Base-by-base conservation (phyloP, 2,113 vertebrate genomes). In the Eidolon helvum region DNA sequence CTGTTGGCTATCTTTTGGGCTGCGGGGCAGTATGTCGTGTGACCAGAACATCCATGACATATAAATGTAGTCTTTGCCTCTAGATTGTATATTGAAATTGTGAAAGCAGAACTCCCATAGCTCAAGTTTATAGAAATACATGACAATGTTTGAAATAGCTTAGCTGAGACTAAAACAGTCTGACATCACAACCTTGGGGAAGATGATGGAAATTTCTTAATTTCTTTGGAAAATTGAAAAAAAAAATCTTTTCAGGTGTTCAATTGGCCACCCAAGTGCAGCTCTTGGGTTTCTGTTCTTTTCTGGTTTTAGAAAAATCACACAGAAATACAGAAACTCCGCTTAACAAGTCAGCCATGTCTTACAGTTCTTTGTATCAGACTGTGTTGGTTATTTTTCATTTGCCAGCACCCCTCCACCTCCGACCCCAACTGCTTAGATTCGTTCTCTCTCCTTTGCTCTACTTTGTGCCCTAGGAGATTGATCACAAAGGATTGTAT, bases 81-180 rank as follows among this genome's bases (percentile, higher is more conserved):
- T 57, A 21, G 30, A 82, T 21, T 95, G 96, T 97, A 89, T 97
- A 96, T 61, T 59, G 96, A 97, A 97, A 72, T 63, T 0, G 3
- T 45, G 68, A 96, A 96, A 79, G 59, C 91, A 97, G 97, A 96
- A 95, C 97, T 95, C 95, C 91, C 96, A 71, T 97, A 87, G 89
- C 83, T 97, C 96, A 97, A 97, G 97, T 98, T 98, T 98, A 98
- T 63, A 98, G 96, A 98, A 97, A 68, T 75, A 48, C 18, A 10
- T 97, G 97, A 95, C 97, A 98, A 40, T 98, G 97, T 98, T 98
- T 98, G 97, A 97, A 97, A 96, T 96, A 98, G 91, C 91, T 97
- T 94, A 97, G 93, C 90, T 50, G 96, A 97, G 96, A 97, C 93
- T 87, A 94, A 98, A 98, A 97, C 97, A 98, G 97, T 93, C 96